Evolutionary conservation across 92 coral and sea anemone species (phyloP).

Genomic region (Meandrina meandrites): DNA sequence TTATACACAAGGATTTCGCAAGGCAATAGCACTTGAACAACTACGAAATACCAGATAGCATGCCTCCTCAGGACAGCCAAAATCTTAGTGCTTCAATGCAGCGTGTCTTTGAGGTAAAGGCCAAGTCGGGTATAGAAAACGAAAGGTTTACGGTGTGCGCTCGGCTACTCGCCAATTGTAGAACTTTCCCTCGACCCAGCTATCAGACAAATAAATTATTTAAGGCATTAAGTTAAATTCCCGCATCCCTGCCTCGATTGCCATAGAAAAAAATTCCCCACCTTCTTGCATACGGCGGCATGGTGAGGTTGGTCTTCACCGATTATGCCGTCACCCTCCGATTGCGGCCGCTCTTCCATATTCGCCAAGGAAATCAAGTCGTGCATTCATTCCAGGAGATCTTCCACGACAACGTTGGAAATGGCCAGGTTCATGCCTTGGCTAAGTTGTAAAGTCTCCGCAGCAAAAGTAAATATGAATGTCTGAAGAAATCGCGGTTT

Average conservation of each 20-base stretch:
- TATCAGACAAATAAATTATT: constrained; percentile 22
- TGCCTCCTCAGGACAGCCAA: neutral
- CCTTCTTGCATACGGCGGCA: constrained; percentile 45
- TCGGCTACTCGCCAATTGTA: neutral
- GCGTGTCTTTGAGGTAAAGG: neutral
- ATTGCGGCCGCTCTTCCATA: constrained; percentile 13
- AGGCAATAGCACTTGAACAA: neutral
- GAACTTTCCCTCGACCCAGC: neutral
- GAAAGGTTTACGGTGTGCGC: neutral
- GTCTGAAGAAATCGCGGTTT: constrained; percentile 13
- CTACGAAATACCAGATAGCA: neutral
- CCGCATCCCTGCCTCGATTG: constrained; percentile 30
- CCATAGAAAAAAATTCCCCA: constrained; percentile 15
- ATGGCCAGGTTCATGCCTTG: neutral
- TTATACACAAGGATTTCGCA: neutral
- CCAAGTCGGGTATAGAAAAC: neutral
- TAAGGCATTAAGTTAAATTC: constrained; percentile 21
- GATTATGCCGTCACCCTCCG: constrained; percentile 20
- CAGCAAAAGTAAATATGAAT: constrained; percentile 20
- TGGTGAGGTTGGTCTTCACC: constrained; percentile 34
- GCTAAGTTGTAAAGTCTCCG: neutral
- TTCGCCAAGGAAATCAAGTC: constrained; percentile 1
- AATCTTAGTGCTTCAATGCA: neutral
- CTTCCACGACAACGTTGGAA: neutral
- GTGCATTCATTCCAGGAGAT: constrained; percentile 6